A percentile compares a stretch with the other conserved stretches of the same genome.
phyloP scores from a whole-genome alignment of 2,797 vertebrate genomes.

The Zonotrichia albicollis region DNA sequence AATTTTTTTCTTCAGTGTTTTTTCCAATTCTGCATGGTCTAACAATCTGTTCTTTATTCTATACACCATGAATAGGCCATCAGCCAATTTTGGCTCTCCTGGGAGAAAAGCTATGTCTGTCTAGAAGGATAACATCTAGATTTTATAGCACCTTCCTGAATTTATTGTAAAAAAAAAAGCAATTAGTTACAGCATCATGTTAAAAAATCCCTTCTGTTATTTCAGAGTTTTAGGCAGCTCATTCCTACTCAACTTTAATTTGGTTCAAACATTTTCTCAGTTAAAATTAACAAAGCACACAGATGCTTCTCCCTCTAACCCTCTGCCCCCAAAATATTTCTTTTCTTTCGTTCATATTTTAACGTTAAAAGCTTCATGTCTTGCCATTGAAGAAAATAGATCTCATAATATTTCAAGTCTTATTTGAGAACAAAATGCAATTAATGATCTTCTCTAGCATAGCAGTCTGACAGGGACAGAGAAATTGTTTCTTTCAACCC shows the following conservation, averaged over 20 bases:
- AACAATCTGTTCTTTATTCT: background rate
- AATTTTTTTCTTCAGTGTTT: background rate
- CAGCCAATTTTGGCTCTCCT: background rate
- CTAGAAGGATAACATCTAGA: background rate
- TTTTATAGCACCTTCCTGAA: background rate
- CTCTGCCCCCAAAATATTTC: background rate
- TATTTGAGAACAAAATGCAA: background rate
- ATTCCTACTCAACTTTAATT: background rate
- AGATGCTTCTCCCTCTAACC: background rate
- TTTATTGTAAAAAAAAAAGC: background rate
- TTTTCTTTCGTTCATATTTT: background rate
- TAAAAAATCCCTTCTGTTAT: background rate
- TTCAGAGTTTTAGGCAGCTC: background rate
- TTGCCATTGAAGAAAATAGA: background rate
- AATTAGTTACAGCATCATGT: background rate
- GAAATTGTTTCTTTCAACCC: background rate
- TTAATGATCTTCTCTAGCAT: background rate
- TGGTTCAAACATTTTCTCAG: background rate
- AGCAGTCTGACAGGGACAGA: rapidly evolving
- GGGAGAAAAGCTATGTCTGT: background rate
- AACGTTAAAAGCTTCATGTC: background rate
- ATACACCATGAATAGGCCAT: background rate
- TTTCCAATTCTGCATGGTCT: background rate
- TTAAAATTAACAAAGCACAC: background rate
- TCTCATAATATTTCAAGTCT: background rate